Conservation (phyloP, 2,113 vertebrate species). For the Aptenodytes forsteri region DNA sequence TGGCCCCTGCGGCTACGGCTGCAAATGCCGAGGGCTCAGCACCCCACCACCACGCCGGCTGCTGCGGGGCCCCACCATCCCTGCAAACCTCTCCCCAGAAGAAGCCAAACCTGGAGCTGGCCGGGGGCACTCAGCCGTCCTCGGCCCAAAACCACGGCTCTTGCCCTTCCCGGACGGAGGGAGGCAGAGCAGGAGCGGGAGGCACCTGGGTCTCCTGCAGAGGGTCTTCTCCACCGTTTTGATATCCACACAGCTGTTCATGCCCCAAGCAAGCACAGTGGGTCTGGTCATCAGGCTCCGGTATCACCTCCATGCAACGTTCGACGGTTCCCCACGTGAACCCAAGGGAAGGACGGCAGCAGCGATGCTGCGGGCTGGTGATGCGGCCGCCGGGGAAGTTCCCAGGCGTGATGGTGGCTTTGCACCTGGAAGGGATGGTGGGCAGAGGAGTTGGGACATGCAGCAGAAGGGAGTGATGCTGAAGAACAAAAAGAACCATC, state of each 20-base stretch:
- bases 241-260: not conserved
- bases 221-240: not conserved
- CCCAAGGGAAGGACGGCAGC: not conserved
- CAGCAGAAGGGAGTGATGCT: constrained; percentile 35
- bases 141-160: not conserved
- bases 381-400: not conserved
- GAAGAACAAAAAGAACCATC: constrained; percentile 55
- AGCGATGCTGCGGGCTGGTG: not conserved
- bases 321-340: accelerated
- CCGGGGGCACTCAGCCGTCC: accelerated
- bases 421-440: not conserved
- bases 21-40: not conserved
- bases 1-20: not conserved
- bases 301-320: not conserved
- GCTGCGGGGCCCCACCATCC: not conserved
- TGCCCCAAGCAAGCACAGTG: not conserved
- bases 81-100: not conserved
- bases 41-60: not conserved
- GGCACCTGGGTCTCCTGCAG: not conserved
- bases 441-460: constrained; percentile 21
- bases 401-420: not conserved
- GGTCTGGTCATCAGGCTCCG: not conserved
- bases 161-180: not conserved
- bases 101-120: not conserved
- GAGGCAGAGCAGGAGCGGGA: not conserved